Conservation (phyloP, 2,113 vertebrate species). For the Perca schrenkii region DNA sequence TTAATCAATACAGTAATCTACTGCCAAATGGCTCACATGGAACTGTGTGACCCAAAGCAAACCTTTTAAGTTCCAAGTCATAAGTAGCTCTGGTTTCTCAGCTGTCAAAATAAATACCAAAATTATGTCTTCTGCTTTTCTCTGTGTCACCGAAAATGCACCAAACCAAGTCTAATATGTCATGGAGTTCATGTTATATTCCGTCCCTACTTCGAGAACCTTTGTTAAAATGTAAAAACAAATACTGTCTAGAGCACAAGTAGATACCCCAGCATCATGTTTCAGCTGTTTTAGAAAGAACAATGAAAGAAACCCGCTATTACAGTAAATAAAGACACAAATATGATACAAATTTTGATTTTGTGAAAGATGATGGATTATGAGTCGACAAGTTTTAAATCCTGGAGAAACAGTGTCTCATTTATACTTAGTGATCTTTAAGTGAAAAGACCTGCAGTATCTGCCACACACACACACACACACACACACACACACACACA, state of each 20-base stretch:
- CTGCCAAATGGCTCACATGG: too few relatives aligned
- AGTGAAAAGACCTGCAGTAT: constrained; percentile 3
- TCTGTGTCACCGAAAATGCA: not conserved
- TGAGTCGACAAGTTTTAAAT: constrained; percentile 18
- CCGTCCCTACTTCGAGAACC: not conserved
- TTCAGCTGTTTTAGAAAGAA: constrained; percentile 5
- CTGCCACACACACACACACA: not conserved
- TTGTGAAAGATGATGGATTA: not conserved
- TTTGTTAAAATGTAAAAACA: not conserved
- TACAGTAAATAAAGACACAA: not conserved
- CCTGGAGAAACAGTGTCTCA: not conserved
- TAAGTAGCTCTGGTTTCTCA: not conserved
- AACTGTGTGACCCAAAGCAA: too few relatives aligned
- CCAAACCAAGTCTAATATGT: not conserved
- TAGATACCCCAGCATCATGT: not conserved
- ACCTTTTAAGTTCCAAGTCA: too few relatives aligned
- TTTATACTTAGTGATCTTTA: not conserved
- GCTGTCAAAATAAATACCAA: not conserved
- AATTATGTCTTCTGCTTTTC: not conserved
- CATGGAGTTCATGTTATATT: too few relatives aligned
- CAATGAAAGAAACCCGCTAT: not conserved
- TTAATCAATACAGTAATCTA: too few relatives aligned
- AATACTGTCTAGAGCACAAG: not conserved
- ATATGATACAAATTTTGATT: not conserved
- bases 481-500: constrained; percentile 34